Evolutionary conservation across 2,888 invertebrate species (phyloP).

Genomic region (Ennomos erosarius): DNA sequence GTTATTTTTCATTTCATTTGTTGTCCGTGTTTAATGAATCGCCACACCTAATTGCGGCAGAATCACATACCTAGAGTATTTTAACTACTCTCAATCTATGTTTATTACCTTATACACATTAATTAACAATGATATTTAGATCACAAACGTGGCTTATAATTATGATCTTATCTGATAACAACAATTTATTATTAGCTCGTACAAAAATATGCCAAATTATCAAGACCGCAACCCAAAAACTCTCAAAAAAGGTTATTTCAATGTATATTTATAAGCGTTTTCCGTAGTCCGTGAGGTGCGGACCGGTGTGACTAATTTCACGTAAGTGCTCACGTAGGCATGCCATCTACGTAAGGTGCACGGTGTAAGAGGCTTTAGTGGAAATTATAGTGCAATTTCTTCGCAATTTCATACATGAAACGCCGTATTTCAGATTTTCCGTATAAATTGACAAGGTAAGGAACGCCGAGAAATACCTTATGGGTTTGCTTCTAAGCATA

Average conservation of each 20-base stretch:
- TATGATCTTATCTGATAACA: neutral
- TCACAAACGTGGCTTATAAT: too few relatives aligned
- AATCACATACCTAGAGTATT: too few relatives aligned
- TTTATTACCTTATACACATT: too few relatives aligned
- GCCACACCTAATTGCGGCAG: too few relatives aligned
- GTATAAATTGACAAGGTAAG: conserved; percentile 41
- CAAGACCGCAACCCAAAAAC: conserved; percentile 11
- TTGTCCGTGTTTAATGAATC: too few relatives aligned
- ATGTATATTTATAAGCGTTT: conserved; percentile 52
- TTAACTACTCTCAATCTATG: too few relatives aligned
- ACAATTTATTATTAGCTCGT: neutral
- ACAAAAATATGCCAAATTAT: conserved; percentile 4
- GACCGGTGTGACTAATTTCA: conserved; percentile 58
- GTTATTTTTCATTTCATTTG: too few relatives aligned
- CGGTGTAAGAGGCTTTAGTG: conserved; percentile 59
- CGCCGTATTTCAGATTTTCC: conserved; percentile 40
- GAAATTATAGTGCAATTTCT: conserved; percentile 60
- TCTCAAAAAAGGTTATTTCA: conserved; percentile 24
- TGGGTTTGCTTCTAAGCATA: neutral
- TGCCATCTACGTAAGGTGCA: conserved; percentile 53
- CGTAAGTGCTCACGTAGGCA: conserved; percentile 65
- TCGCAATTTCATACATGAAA: conserved; percentile 46
- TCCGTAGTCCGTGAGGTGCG: conserved; percentile 45
- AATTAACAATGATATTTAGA: too few relatives aligned
- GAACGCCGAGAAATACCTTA: conserved; percentile 28